Conservation (phyloP, 2,797 vertebrate species). For the Spizella passerina region DNA sequence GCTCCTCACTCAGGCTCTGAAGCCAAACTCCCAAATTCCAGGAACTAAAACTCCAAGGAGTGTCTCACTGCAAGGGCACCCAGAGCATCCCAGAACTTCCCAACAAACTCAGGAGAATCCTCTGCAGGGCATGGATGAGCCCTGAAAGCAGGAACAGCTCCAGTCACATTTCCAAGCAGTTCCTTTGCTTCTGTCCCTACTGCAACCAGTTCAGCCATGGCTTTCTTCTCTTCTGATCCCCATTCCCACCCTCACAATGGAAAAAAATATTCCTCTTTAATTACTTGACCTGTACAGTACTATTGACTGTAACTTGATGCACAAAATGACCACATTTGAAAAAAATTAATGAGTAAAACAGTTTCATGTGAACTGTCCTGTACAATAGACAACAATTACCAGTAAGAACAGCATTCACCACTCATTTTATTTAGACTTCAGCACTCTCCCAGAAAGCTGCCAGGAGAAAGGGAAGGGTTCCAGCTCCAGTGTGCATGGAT, state of each 20-base stretch:
- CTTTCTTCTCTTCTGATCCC: slow-evolving; percentile 31
- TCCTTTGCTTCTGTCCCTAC: slow-evolving; percentile 12
- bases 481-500: neutral
- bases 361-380: neutral
- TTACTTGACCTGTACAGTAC: neutral
- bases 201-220: neutral
- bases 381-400: slow-evolving; percentile 6
- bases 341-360: slow-evolving; percentile 36
- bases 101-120: too few relatives aligned
- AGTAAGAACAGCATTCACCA: neutral
- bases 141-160: neutral
- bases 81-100: neutral
- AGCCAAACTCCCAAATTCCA: neutral
- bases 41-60: neutral
- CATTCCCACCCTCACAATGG: neutral
- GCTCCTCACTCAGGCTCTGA: neutral
- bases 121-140: neutral
- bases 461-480: neutral
- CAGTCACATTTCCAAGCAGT: neutral
- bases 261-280: neutral
- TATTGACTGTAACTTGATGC: neutral
- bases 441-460: neutral
- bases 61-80: neutral
- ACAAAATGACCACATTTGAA: slow-evolving; percentile 49
- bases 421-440: slow-evolving; percentile 9